These are phyloP conservation scores for Bos indicus DNA, from an alignment of 2,113 vertebrate genomes.

Conservation along the genomic window DNA sequence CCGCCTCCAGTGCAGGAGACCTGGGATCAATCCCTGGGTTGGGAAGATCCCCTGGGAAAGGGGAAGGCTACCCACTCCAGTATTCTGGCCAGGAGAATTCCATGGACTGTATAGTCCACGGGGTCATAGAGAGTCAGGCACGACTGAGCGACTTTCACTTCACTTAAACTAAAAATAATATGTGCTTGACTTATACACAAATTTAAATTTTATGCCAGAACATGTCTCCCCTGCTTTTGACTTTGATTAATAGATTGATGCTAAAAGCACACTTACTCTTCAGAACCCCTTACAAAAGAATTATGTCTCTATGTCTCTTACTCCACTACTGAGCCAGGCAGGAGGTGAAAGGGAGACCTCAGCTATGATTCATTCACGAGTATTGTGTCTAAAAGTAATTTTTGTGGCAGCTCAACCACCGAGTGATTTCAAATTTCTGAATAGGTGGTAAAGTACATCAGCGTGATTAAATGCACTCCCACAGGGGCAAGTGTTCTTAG, in stretches of 20 bases:
- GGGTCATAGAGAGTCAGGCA: neutral
- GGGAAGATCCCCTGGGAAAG: neutral
- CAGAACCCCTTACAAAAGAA: slow-evolving; percentile 17
- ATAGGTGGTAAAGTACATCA: slow-evolving; percentile 67
- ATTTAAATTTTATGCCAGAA: slow-evolving; percentile 32
- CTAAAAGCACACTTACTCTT: neutral
- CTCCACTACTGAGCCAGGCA: slow-evolving; percentile 59
- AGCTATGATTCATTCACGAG: slow-evolving; percentile 76
- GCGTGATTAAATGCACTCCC: slow-evolving; percentile 69
- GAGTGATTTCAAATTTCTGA: slow-evolving; percentile 77
- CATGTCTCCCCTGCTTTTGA: neutral
- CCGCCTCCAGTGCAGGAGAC: neutral
- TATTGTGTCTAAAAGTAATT: slow-evolving; percentile 76
- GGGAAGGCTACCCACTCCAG: neutral
- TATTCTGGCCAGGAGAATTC: neutral
- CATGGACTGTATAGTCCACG: neutral
- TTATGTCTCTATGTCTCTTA: neutral
- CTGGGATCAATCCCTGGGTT: neutral
- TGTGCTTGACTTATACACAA: neutral
- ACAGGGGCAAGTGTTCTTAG: slow-evolving; percentile 75
- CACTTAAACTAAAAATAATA: slow-evolving; percentile 13
- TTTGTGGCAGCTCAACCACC: slow-evolving; percentile 70
- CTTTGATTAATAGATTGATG: neutral
- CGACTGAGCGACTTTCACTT: fast-evolving
- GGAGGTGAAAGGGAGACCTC: slow-evolving; percentile 58